phyloP scores from a whole-genome alignment of 2,113 vertebrate genomes.

The Rhabdornis inornatus region DNA sequence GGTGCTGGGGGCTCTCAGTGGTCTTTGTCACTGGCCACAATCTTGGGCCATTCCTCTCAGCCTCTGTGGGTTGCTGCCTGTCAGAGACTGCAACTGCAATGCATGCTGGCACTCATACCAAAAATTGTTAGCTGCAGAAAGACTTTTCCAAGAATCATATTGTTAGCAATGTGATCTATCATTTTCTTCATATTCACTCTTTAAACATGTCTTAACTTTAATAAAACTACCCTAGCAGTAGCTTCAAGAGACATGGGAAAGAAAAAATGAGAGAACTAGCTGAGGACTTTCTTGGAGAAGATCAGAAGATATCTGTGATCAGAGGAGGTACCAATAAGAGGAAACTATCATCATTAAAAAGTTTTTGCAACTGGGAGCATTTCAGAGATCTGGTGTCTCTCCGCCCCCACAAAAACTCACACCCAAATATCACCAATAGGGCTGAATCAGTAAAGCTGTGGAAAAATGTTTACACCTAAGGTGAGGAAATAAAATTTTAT shows the following conservation, averaged over 20 bases:
- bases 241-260: not conserved
- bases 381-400: not conserved
- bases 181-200: not conserved
- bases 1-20: not conserved
- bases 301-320: not conserved
- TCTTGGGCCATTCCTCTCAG: not conserved
- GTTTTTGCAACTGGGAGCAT: not conserved
- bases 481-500: not conserved
- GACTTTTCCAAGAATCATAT: not conserved
- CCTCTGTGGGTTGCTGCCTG: not conserved
- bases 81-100: not conserved
- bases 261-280: not conserved
- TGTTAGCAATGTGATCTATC: not conserved
- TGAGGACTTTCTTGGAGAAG: not conserved
- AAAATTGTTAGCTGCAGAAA: not conserved
- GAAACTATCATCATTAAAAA: not conserved
- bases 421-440: not conserved
- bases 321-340: not conserved
- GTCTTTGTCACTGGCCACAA: not conserved
- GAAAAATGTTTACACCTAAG: not conserved
- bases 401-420: rapidly evolving
- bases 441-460: not conserved
- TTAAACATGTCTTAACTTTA: not conserved
- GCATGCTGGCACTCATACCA: rapidly evolving
- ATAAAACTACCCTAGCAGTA: not conserved